Percentiles rank a stretch among this genome's conserved stretches.
Conservation (phyloP, 2,113 vertebrate genomes). For the Polyodon spathula region DNA sequence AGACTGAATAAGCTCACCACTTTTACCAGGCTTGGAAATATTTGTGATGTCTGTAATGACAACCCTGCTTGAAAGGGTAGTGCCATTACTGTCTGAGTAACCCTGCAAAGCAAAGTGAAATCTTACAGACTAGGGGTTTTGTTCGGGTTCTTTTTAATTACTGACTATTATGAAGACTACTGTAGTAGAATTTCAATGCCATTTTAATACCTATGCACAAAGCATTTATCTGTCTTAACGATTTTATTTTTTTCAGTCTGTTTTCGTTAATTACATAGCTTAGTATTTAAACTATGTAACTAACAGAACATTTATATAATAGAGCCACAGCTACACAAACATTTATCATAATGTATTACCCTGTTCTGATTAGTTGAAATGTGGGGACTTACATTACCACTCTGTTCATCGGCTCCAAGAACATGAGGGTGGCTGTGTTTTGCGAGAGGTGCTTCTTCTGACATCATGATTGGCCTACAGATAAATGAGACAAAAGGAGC, state of each 20-base stretch:
- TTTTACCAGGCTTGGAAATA: background rate
- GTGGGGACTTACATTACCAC: background rate
- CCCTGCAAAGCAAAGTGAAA: conserved; percentile 1
- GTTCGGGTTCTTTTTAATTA: background rate
- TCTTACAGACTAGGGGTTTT: background rate
- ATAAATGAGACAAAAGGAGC: background rate
- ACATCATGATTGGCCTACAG: conserved; percentile 1
- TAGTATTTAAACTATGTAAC: too few relatives aligned
- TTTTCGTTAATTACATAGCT: too few relatives aligned
- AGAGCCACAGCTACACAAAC: background rate
- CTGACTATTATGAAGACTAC: too few relatives aligned
- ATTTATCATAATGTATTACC: background rate
- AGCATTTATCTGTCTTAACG: too few relatives aligned
- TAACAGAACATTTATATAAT: too few relatives aligned
- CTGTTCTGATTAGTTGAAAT: background rate
- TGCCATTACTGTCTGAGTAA: background rate
- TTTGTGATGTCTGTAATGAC: conserved; percentile 8
- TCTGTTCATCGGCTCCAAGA: background rate
- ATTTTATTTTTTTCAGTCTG: too few relatives aligned
- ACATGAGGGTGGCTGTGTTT: background rate
- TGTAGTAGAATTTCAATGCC: too few relatives aligned
- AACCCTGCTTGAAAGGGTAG: background rate
- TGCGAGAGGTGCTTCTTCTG: conserved; percentile 5
- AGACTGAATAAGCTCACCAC: background rate
- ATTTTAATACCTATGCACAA: too few relatives aligned